These are phyloP conservation scores for Ceratosolen fusciceps DNA, from an alignment of 1,140 invertebrate genomes.

Conservation along the genomic window DNA sequence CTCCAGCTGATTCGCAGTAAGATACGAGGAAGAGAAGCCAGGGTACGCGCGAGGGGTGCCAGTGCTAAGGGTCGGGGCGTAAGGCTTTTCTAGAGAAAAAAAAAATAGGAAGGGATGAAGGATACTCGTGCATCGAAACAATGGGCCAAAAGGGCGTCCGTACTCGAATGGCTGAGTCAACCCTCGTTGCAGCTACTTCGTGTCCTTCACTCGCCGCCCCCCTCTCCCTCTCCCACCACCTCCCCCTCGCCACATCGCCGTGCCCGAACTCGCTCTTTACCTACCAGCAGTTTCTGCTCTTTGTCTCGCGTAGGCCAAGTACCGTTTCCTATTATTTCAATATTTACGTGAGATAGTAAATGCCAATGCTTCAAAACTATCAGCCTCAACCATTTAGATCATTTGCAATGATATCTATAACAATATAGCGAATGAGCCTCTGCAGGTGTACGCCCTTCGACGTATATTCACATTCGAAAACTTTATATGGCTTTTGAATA, in stretches of 20 bases:
- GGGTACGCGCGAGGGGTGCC: background rate
- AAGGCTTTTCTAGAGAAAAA: conserved; percentile 8
- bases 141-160: background rate
- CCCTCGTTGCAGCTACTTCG: conserved; percentile 2
- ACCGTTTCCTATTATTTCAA: background rate
- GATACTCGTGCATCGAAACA: conserved; percentile 12
- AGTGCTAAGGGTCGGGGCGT: background rate
- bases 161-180: conserved; percentile 33
- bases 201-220: background rate
- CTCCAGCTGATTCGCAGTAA: background rate
- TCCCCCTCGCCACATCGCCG: background rate
- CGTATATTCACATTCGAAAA: no score
- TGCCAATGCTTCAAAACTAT: no score
- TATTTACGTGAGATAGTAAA: no score
- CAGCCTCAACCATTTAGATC: no score
- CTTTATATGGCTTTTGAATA: no score
- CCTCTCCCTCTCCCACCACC: background rate
- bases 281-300: background rate
- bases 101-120: conserved; percentile 11
- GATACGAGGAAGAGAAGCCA: background rate
- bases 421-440: no score
- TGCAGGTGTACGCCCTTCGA: no score
- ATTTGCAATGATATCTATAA: no score
- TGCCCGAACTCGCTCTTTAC: background rate
- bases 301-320: background rate